Conservation (phyloP, 2,888 invertebrate species). For the Dorcus hopei region DNA sequence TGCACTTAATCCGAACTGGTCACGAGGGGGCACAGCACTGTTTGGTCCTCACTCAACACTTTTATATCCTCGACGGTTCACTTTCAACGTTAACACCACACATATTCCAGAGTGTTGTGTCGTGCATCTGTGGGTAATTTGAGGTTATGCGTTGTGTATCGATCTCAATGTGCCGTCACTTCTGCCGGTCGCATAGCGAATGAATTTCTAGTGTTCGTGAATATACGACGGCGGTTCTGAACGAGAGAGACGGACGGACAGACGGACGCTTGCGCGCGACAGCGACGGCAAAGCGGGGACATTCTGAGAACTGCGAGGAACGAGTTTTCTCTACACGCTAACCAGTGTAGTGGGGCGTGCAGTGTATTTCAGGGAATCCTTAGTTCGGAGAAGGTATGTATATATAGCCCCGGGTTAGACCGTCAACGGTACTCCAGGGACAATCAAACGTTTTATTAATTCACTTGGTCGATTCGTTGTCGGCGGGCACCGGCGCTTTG, state of each 20-base stretch:
- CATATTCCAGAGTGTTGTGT: background rate
- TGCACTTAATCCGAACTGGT: constrained; percentile 5
- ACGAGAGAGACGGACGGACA: constrained; percentile 16
- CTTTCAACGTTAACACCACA: background rate
- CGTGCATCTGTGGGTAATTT: constrained; percentile 3
- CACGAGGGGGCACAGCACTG: background rate
- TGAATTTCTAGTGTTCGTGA: constrained; percentile 23
- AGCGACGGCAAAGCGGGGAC: constrained; percentile 12
- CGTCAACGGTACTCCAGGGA: background rate
- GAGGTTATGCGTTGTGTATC: constrained; percentile 12
- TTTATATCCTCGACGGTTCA: background rate
- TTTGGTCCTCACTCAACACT: background rate
- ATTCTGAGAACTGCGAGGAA: constrained; percentile 44
- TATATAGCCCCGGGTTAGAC: constrained; percentile 6
- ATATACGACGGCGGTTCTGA: constrained; percentile 24
- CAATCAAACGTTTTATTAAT: background rate
- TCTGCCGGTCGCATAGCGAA: constrained; percentile 21
- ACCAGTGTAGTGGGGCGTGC: constrained; percentile 30
- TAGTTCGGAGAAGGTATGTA: constrained; percentile 42
- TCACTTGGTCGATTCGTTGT: too few species aligned
- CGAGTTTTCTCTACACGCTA: constrained; percentile 48
- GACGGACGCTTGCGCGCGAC: constrained; percentile 5
- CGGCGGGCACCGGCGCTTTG: too few species aligned
- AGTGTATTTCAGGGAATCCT: constrained; percentile 46
- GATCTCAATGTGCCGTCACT: constrained; percentile 1